Evolutionary conservation across 2,113 vertebrate genomes (phyloP).

Genomic region (Bubalus kerabau): DNA sequence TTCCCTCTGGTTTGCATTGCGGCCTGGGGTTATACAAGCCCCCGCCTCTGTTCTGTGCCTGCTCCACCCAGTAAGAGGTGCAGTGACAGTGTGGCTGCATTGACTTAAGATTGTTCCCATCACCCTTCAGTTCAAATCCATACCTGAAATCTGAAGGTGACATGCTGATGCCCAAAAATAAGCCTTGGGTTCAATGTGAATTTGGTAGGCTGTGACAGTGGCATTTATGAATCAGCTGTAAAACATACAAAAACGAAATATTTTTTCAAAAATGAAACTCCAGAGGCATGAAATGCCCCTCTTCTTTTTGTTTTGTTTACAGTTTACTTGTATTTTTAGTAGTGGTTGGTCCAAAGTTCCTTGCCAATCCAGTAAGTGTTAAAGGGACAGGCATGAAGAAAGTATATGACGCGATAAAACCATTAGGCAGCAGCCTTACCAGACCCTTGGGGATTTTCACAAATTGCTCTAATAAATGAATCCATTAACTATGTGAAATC

Average conservation of each 20-base stretch:
- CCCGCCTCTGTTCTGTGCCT: not conserved
- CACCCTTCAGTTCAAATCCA: not conserved
- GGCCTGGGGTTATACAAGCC: not conserved
- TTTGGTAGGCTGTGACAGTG: not conserved
- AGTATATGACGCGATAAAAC: not conserved
- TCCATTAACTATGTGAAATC: conserved; percentile 41
- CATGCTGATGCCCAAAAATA: not conserved
- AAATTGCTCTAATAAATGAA: conserved; percentile 34
- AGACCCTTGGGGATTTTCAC: not conserved
- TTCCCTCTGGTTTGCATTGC: not conserved
- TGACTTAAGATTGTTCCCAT: not conserved
- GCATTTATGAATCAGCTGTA: not conserved
- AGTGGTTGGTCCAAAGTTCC: not conserved
- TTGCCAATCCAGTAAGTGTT: not conserved
- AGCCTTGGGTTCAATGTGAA: not conserved
- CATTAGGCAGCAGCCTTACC: not conserved
- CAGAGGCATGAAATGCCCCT: not conserved
- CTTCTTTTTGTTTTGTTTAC: not conserved
- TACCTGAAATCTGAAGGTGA: not conserved
- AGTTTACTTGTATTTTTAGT: not conserved
- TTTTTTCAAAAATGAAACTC: not conserved
- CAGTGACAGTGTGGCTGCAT: not conserved
- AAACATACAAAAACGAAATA: not conserved
- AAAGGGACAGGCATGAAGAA: not conserved
- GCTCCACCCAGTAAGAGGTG: not conserved